Percentiles rank a stretch among this genome's conserved stretches.
Conservation (phyloP, 1,140 invertebrate species). For the Neodiprion lecontei region DNA sequence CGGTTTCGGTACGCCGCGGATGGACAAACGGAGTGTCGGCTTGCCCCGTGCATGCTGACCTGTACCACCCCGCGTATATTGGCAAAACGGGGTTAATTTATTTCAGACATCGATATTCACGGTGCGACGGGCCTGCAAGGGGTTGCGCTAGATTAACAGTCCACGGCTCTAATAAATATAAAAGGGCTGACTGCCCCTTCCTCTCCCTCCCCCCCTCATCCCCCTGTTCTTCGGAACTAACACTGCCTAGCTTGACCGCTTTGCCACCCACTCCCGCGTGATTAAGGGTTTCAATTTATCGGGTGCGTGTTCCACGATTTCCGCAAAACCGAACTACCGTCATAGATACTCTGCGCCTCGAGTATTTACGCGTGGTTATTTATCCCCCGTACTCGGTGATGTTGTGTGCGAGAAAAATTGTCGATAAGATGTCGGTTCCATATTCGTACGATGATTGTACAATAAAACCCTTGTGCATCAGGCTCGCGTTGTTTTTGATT, state of each 20-base stretch:
- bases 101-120: constrained; percentile 5
- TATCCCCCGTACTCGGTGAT: neutral
- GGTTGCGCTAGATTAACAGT: constrained; percentile 33
- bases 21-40: too few species aligned
- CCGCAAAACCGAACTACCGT: neutral
- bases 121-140: neutral
- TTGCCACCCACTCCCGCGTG: constrained; percentile 32
- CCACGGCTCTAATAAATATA: constrained; percentile 33
- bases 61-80: neutral
- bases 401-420: too few species aligned
- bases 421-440: too few species aligned
- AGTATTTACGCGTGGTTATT: neutral
- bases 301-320: constrained; percentile 20
- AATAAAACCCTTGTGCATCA: too few species aligned
- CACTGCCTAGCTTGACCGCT: constrained; percentile 16
- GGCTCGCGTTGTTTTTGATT: too few species aligned
- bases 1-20: neutral
- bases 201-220: constrained; percentile 6
- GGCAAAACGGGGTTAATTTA: constrained; percentile 3
- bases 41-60: neutral
- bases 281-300: constrained; percentile 40
- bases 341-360: too few species aligned
- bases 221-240: constrained; percentile 15
- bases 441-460: too few species aligned
- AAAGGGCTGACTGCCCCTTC: constrained; percentile 30